Base-by-base conservation (phyloP, 2,888 invertebrate genomes). In the Gastrophysa polygoni region DNA sequence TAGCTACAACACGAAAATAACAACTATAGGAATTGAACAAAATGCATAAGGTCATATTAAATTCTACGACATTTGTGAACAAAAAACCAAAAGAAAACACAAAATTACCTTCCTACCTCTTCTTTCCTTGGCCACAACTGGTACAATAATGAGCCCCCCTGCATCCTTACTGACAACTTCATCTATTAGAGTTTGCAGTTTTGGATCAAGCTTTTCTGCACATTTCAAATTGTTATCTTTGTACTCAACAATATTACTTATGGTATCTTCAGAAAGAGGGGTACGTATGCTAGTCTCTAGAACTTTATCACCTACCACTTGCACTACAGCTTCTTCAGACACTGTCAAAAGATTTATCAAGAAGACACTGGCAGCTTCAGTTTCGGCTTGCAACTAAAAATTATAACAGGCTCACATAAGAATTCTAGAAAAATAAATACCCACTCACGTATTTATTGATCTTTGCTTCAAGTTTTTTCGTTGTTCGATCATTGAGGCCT, bases 361-460 rank as follows among this genome's bases (percentile, higher is more conserved):
- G 61, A 89, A 83, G 1, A 82, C 84, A 38, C 83, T 70, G 60
- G 84, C 83, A 0, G 87, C 82, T 57, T 85, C 84, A 59, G 87
- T 86, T 67, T 77, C 77, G 44, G 69, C 66, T 76, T 81, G 79
- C 59, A 83, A 72, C 82, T 83, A 68, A 52, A 75, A 75, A 43
- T 17, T 14, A 50, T 32, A 8, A 11, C 5, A 24, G n/a, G 8
- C 17, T 6, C 34, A 29, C 10, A 6, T 17, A 11, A 32, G 14
- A 3, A 14, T 14, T 28, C 17, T 21, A 14, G 24, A 11, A 28
- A 50, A 28, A 44, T 14, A 44, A 11, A 29, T 43, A 47, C 18
- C 29, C 47, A 82, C 84, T 82, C 80, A 89, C 89, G 71, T 87
- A 88, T 68, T 75, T 77, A 76, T 89, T 89, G 50, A 89, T 80